Evolutionary conservation across 2,797 vertebrate genomes (phyloP).

Genomic region (Peromyscus melanophrys): DNA sequence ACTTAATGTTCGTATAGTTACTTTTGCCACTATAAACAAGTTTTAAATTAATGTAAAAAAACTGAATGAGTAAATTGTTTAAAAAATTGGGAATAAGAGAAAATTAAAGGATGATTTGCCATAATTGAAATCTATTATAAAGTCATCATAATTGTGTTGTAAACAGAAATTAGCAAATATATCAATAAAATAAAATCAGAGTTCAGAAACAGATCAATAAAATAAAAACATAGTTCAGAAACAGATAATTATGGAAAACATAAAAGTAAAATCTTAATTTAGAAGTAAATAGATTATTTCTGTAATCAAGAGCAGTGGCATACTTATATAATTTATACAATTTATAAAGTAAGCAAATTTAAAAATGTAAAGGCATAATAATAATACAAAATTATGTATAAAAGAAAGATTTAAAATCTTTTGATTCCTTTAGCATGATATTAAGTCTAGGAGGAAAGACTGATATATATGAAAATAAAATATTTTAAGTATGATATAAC

Average conservation of each 20-base stretch:
- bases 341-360: slow-evolving; percentile 42
- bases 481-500: not conserved
- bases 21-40: not conserved
- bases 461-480: not conserved
- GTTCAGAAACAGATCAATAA: not conserved
- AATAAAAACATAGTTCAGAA: not conserved
- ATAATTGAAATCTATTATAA: not conserved
- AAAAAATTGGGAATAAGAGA: not conserved
- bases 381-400: slow-evolving; percentile 10
- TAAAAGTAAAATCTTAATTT: slow-evolving; percentile 34
- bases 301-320: slow-evolving; percentile 38
- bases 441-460: not conserved
- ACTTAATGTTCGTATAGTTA: not conserved
- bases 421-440: not conserved
- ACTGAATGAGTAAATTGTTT: not conserved
- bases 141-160: not conserved
- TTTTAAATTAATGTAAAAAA: slow-evolving; percentile 8
- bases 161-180: slow-evolving; percentile 31
- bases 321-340: slow-evolving; percentile 21
- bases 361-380: slow-evolving; percentile 10
- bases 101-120: not conserved
- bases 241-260: not conserved
- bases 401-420: slow-evolving; percentile 41
- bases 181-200: slow-evolving; percentile 35
- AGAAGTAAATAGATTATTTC: not conserved